phyloP scores from a whole-genome alignment of 2,888 invertebrate species.

The Schrankia costaestrigalis region DNA sequence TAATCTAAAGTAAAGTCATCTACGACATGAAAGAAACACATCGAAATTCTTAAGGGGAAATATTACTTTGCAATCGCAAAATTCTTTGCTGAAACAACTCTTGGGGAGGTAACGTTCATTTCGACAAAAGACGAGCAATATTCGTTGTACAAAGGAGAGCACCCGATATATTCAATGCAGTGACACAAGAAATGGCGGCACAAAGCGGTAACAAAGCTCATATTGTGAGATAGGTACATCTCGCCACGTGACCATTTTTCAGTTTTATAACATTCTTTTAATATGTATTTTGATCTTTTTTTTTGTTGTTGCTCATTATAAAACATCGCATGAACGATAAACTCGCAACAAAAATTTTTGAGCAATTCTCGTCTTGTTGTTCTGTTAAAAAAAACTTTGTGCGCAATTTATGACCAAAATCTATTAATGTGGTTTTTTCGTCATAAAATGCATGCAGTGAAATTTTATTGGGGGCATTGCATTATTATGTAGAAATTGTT shows the following conservation, averaged over 20 bases:
- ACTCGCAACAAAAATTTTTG: no score
- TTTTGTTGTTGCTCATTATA: no score
- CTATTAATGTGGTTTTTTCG: no score
- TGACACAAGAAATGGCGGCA: conserved; percentile 78
- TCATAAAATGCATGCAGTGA: no score
- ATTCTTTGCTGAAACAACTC: conserved; percentile 78
- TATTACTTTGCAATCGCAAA: conserved; percentile 80
- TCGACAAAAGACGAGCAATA: conserved; percentile 79
- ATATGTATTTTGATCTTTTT: conserved; percentile 12
- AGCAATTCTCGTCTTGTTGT: no score
- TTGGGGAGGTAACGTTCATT: conserved; percentile 77
- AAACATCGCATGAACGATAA: no score
- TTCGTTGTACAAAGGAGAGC: conserved; percentile 78
- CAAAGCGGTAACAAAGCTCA: conserved; percentile 78
- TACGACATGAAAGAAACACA: conserved; percentile 76
- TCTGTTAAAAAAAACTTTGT: no score
- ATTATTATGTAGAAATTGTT: no score
- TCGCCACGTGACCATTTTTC: no score
- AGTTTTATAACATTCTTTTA: no score
- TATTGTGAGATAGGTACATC: conserved; percentile 73
- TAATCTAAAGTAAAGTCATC: conserved; percentile 75
- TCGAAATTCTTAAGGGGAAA: conserved; percentile 78
- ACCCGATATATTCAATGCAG: conserved; percentile 80
- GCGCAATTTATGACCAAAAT: no score
- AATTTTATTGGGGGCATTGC: no score